Evolutionary conservation across 1,140 invertebrate species (phyloP), one percentile per base, ranked within the genome.

Genomic region (Gonatopus flavifemur): DNA sequence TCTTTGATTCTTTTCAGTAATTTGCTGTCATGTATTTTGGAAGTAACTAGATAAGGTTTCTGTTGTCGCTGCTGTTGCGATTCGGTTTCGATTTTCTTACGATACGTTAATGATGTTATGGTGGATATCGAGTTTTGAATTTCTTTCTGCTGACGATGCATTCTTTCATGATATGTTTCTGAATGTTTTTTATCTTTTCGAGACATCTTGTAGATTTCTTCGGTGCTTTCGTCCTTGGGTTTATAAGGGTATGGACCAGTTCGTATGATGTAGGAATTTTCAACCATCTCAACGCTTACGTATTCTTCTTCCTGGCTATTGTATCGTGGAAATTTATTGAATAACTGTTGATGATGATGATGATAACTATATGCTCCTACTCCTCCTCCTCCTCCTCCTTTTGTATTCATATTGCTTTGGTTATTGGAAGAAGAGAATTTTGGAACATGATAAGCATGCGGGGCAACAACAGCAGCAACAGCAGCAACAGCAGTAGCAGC

Each of bases 161-260:
- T 46, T 10, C 52, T 64, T 45, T 78, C 76, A 3, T 67, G 49
- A 46, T 75, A 76, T 2, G 76, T 78, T 21, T 74, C 67, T 0
- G 74, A 73, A 15, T 72, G 54, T 42, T 77, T 78, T 38, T 78
- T 78, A 35, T 78, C 73, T 32, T 73, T 76, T 6, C 74, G 48
- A 2, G 74, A 74, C 57, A 77, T 67, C 43, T 69, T 73, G 28
- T 70, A 74, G 39, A 31, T 1, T 10, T 22, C 15, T 12, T 5
- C 9, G 10, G 25, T 19, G 3, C 37, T 12, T 15, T 13, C 13
- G 2, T 35, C 32, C 10, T 19, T 9, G 33, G 76, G 73, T 42
- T 70, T 61, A 25, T 77, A 72, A 0, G 73, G 76, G 21, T 62
- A 59, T 0, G 74, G 62, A 35, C 74, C 76, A 0, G 72, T 76